phyloP scores from a whole-genome alignment of 2,888 invertebrate species.

The Tenthredo distinguenda region DNA sequence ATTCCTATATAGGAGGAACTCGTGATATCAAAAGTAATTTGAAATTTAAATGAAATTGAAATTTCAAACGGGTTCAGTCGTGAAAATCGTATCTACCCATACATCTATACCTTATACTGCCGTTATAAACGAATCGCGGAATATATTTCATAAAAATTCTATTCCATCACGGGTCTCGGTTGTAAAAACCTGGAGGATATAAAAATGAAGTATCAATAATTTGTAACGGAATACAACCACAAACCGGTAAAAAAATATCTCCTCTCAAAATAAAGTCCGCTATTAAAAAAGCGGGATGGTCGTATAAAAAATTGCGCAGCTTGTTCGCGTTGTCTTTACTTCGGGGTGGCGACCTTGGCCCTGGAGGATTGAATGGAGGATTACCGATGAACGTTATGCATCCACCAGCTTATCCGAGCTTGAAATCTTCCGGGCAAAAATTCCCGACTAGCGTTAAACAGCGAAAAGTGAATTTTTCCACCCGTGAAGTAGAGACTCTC shows the following conservation, averaged over 20 bases:
- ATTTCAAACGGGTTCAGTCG: slow-evolving; percentile 13
- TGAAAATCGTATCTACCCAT: slow-evolving; percentile 7
- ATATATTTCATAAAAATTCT: slow-evolving; percentile 17
- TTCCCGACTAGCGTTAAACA: slow-evolving; percentile 60
- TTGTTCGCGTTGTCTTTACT: slow-evolving; percentile 49
- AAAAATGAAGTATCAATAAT: not conserved
- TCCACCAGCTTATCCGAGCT: not conserved
- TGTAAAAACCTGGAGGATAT: not conserved
- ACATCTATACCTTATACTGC: not conserved
- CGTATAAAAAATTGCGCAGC: slow-evolving; percentile 41
- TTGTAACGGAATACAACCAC: slow-evolving; percentile 22
- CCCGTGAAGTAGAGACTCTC: slow-evolving; percentile 65
- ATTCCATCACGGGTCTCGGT: not conserved
- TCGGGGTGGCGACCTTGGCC: slow-evolving; percentile 48
- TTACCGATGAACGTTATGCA: slow-evolving; percentile 46
- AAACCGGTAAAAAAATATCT: slow-evolving; percentile 4
- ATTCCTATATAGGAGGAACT: not conserved
- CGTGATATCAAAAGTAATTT: slow-evolving; percentile 7
- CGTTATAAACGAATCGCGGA: not conserved
- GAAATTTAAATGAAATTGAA: slow-evolving; percentile 12
- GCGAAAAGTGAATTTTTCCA: slow-evolving; percentile 67
- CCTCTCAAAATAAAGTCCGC: not conserved
- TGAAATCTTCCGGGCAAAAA: slow-evolving; percentile 12
- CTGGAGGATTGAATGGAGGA: slow-evolving; percentile 30
- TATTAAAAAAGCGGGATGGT: slow-evolving; percentile 24